Evolutionary conservation across 2,888 invertebrate genomes (phyloP).

Genomic region (Acanthoscelides obtectus): DNA sequence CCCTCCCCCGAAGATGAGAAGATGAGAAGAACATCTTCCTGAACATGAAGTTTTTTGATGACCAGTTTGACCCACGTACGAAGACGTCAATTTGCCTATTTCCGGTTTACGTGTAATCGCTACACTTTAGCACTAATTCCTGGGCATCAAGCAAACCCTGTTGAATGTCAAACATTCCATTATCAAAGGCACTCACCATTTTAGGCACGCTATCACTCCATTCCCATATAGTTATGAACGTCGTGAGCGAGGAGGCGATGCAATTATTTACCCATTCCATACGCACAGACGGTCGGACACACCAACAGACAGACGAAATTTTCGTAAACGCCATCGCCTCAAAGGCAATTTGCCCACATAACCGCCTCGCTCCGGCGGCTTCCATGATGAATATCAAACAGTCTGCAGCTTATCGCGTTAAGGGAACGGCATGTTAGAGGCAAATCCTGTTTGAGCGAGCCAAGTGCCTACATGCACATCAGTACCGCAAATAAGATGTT

Average conservation of each 20-base stretch:
- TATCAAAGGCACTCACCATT: no score
- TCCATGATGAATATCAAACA: conserved; percentile 4
- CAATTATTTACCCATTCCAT: background rate
- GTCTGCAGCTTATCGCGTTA: background rate
- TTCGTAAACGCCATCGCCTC: background rate
- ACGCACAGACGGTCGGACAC: background rate
- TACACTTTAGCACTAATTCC: no score
- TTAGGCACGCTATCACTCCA: background rate
- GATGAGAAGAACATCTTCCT: no score
- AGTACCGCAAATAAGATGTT: background rate
- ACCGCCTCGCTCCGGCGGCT: background rate
- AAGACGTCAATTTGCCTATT: no score
- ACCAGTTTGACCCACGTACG: no score
- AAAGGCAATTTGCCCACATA: background rate
- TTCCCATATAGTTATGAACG: background rate
- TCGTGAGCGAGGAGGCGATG: background rate
- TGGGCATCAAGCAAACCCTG: no score
- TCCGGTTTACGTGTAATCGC: no score
- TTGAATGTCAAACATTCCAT: no score
- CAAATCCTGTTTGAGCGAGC: background rate
- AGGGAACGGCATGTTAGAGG: background rate
- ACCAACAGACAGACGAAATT: background rate
- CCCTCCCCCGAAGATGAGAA: no score
- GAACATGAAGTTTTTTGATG: no score
- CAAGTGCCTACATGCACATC: background rate